These are phyloP conservation scores for Harpagoxenus sublaevis DNA, from an alignment of 2,888 invertebrate genomes.

Conservation along the genomic window DNA sequence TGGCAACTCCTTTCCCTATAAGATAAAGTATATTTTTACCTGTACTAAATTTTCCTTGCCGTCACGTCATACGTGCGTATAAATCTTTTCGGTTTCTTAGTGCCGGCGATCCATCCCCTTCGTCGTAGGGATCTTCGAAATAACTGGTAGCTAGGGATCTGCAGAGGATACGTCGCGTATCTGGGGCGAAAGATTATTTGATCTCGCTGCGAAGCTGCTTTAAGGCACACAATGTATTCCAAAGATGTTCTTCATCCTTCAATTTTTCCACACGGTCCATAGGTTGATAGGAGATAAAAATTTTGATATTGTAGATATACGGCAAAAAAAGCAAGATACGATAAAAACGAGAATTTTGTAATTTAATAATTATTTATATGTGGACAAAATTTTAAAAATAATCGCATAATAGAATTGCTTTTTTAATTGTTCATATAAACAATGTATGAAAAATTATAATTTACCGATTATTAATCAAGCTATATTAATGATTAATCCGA, in stretches of 20 bases:
- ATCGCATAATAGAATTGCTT: background rate
- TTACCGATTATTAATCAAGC: background rate
- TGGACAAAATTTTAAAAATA: background rate
- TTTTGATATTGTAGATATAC: background rate
- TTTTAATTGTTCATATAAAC: background rate
- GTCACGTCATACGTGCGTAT: background rate
- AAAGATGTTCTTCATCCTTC: background rate
- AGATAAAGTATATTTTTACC: background rate
- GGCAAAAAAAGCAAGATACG: background rate
- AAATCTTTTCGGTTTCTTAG: background rate
- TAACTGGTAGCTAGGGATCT: slow-evolving; percentile 1
- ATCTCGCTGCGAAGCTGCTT: background rate
- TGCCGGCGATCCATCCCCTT: background rate
- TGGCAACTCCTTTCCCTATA: background rate
- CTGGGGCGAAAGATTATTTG: slow-evolving; percentile 8
- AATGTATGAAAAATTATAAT: background rate
- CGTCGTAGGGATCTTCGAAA: background rate
- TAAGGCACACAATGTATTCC: background rate
- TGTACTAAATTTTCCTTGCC: background rate
- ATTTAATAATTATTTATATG: slow-evolving; percentile 12
- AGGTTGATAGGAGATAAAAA: background rate
- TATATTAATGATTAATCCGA: background rate
- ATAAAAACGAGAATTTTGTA: background rate
- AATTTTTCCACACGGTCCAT: background rate
- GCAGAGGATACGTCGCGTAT: slow-evolving; percentile 2